These are phyloP conservation scores for Narcine bancroftii DNA, from an alignment of 2,113 vertebrate species.

Conservation along the genomic window DNA sequence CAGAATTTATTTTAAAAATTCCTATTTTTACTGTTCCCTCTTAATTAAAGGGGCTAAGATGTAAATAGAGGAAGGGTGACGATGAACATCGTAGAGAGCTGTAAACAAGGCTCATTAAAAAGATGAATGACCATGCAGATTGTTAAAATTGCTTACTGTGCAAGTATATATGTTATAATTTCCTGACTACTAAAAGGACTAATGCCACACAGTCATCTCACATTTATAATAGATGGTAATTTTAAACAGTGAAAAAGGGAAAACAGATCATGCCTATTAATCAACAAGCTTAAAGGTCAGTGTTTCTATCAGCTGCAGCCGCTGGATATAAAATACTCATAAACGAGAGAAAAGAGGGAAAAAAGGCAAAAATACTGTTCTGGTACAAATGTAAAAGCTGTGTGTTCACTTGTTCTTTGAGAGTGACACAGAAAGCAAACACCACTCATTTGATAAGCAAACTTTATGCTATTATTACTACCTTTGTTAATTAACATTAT, in stretches of 20 bases:
- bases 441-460: slow-evolving; percentile 32
- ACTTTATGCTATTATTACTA: slow-evolving; percentile 34
- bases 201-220: slow-evolving; percentile 57
- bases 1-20: slow-evolving; percentile 71
- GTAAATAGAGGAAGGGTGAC: slow-evolving; percentile 77
- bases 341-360: slow-evolving; percentile 33
- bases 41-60: slow-evolving; percentile 81
- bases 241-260: slow-evolving; percentile 51
- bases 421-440: slow-evolving; percentile 34
- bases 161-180: slow-evolving; percentile 74
- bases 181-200: slow-evolving; percentile 70
- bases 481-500: slow-evolving; percentile 34
- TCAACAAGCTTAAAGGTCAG: slow-evolving; percentile 53
- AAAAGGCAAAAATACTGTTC: slow-evolving; percentile 10
- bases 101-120: slow-evolving; percentile 87
- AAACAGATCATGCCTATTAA: slow-evolving; percentile 56
- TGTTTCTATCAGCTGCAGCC: slow-evolving; percentile 42
- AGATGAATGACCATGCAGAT: slow-evolving; percentile 71
- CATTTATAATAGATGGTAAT: slow-evolving; percentile 68
- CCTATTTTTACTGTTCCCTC: slow-evolving; percentile 64
- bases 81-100: slow-evolving; percentile 64
- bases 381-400: slow-evolving; percentile 21
- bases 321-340: slow-evolving; percentile 36
- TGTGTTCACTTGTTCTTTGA: background rate
- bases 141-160: slow-evolving; percentile 74